Conservation (phyloP, 1,140 invertebrate genomes). For the Pantala flavescens region DNA sequence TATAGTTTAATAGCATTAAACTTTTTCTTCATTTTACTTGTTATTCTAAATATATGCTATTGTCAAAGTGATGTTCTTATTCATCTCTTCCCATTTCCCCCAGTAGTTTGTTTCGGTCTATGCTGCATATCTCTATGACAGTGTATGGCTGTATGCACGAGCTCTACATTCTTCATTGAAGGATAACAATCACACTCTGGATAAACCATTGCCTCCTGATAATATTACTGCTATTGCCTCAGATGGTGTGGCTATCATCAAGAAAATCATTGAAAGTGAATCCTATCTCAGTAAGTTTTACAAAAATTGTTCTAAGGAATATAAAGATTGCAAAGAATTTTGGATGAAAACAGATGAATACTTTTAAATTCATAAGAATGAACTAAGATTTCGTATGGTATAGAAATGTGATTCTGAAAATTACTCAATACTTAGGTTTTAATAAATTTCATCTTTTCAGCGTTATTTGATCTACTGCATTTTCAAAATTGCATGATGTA, state of each 20-base stretch:
- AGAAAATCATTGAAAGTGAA: slow-evolving; percentile 62
- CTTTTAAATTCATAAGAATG: too few species aligned
- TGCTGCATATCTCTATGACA: slow-evolving; percentile 93
- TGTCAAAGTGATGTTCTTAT: too few species aligned
- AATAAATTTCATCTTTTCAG: too few species aligned
- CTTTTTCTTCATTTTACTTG: too few species aligned
- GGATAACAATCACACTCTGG: slow-evolving; percentile 29
- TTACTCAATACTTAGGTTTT: too few species aligned
- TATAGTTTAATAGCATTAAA: too few species aligned
- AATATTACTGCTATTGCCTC: slow-evolving; percentile 59
- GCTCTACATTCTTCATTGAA: slow-evolving; percentile 66
- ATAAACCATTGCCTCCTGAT: slow-evolving; percentile 23
- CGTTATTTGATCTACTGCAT: too few species aligned
- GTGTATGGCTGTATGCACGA: slow-evolving; percentile 80
- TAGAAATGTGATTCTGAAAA: too few species aligned
- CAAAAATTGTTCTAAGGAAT: slow-evolving; percentile 19
- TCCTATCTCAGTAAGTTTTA: slow-evolving; percentile 58
- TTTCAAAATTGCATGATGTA: too few species aligned
- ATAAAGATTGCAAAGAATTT: slow-evolving; percentile 13
- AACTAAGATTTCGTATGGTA: too few species aligned
- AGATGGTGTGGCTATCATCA: slow-evolving; percentile 65
- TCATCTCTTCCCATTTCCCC: slow-evolving; percentile 28
- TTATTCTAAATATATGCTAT: too few species aligned
- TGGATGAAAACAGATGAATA: too few species aligned
- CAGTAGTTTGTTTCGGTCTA: slow-evolving; percentile 78